Conservation (phyloP, 2,113 vertebrate genomes). For the Plotosus lineatus region DNA sequence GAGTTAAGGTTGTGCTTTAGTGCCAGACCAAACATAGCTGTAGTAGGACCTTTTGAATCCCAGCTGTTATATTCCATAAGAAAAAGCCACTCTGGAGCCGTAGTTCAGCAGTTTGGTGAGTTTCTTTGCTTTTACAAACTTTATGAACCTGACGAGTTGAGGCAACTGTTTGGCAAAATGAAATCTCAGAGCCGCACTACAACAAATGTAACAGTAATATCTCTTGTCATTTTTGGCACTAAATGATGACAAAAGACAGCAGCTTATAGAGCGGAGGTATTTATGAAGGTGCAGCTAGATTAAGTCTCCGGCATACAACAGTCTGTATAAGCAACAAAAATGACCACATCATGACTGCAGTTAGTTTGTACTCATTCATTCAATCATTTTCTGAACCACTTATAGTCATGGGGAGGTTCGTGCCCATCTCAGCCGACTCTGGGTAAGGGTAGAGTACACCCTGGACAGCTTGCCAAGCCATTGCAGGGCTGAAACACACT, state of each 20-base stretch:
- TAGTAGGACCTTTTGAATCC: constrained; percentile 16
- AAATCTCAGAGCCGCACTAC: neutral
- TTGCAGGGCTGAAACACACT: too few species aligned
- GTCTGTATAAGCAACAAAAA: neutral
- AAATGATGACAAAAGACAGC: neutral
- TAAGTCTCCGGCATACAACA: neutral
- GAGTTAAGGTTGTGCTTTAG: constrained; percentile 23
- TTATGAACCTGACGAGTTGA: neutral
- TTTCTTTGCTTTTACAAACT: neutral
- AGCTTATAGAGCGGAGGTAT: neutral
- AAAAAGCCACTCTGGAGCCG: neutral
- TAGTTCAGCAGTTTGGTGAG: neutral
- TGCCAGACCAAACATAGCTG: constrained; percentile 37
- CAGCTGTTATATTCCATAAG: neutral
- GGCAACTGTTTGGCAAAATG: neutral
- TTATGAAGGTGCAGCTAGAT: neutral
- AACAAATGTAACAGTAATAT: neutral
- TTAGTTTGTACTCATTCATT: too few species aligned
- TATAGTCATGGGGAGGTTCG: too few species aligned
- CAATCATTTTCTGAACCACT: too few species aligned
- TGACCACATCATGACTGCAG: neutral
- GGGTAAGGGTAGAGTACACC: too few species aligned
- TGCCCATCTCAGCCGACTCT: too few species aligned
- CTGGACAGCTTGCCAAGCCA: too few species aligned
- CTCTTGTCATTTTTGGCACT: neutral